A percentile compares a stretch with the other conserved stretches of the same genome.
Evolutionary conservation across 2,888 invertebrate species (phyloP).

Genomic region (Conomelus anceps): DNA sequence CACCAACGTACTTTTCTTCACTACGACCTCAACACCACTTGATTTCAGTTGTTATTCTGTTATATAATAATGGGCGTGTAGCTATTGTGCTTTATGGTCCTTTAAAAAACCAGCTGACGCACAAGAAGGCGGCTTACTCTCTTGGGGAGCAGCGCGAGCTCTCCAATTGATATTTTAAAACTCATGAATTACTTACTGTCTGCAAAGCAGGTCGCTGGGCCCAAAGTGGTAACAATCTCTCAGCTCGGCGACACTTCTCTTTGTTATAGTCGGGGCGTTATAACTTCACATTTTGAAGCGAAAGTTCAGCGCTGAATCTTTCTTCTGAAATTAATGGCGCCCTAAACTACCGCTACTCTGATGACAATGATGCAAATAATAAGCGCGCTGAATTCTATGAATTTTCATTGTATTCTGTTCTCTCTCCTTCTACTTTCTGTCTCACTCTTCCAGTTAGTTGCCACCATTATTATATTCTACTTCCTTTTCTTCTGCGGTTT

Average conservation of each 20-base stretch:
- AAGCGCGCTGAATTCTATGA: background rate
- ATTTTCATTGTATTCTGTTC: background rate
- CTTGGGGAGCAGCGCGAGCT: background rate
- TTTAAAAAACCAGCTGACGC: background rate
- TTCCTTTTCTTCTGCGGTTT: background rate
- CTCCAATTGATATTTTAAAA: background rate
- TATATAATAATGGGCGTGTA: background rate
- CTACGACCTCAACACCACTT: too few relatives aligned
- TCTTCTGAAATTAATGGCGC: background rate
- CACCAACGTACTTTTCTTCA: too few relatives aligned
- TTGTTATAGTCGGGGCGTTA: background rate
- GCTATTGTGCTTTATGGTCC: too few relatives aligned
- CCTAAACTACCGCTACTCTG: background rate
- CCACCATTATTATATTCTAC: background rate
- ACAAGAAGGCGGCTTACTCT: background rate
- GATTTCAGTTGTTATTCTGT: background rate
- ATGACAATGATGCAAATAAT: background rate
- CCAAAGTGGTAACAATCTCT: background rate
- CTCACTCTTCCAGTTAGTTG: background rate
- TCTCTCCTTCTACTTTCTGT: background rate
- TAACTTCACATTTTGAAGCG: background rate
- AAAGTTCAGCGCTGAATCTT: background rate
- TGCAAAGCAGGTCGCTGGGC: background rate
- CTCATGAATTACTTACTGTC: background rate
- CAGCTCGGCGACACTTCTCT: background rate